These are phyloP conservation scores for Parelbella ahira DNA, from an alignment of 2,888 invertebrate species.

Conservation along the genomic window DNA sequence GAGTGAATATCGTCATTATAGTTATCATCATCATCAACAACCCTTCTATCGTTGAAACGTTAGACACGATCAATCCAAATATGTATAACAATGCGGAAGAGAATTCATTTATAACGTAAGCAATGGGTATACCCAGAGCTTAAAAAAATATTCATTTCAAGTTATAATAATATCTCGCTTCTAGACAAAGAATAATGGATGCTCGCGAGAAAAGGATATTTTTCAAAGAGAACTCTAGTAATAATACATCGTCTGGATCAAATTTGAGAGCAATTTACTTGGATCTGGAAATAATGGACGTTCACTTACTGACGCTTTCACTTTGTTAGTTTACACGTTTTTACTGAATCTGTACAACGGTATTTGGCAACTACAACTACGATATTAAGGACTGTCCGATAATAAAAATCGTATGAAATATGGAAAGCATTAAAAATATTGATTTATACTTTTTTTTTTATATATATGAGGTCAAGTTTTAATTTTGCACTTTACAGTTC, in stretches of 20 bases:
- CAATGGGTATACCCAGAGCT: slow-evolving; percentile 9
- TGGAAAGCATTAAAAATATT: too few species aligned
- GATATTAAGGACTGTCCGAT: too few species aligned
- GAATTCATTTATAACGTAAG: slow-evolving; percentile 4
- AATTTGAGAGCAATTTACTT: slow-evolving; percentile 22
- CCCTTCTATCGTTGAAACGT: too few species aligned
- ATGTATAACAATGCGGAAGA: slow-evolving; percentile 3
- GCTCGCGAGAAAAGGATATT: slow-evolving; percentile 19
- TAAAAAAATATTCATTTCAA: slow-evolving; percentile 22
- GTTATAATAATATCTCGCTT: slow-evolving; percentile 19
- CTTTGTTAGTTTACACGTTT: slow-evolving; percentile 24
- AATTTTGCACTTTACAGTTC: too few species aligned
- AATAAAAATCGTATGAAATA: too few species aligned
- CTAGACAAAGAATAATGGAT: slow-evolving; percentile 23
- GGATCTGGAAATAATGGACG: slow-evolving; percentile 26
- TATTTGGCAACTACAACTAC: too few species aligned
- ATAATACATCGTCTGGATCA: slow-evolving; percentile 24
- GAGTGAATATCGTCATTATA: too few species aligned
- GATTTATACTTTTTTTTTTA: too few species aligned
- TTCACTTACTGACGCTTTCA: slow-evolving; percentile 24
- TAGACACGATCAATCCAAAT: too few species aligned
- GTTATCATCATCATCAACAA: too few species aligned
- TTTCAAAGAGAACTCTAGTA: slow-evolving; percentile 21
- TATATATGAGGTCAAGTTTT: too few species aligned
- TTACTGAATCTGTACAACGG: too few species aligned